These are phyloP conservation scores for Papilio demoleus DNA, from an alignment of 2,888 invertebrate genomes.

Conservation along the genomic window DNA sequence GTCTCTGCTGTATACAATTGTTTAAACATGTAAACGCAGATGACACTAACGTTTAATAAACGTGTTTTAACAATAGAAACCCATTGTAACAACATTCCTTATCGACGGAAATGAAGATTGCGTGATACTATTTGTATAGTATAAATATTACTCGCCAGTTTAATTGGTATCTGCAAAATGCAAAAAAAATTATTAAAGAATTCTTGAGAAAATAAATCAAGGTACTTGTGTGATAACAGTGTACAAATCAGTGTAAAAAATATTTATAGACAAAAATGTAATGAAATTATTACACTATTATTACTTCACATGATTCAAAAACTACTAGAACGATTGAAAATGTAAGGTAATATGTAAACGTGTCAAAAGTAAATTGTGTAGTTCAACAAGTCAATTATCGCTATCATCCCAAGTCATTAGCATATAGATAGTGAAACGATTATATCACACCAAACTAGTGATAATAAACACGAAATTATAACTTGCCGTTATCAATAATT, in stretches of 20 bases:
- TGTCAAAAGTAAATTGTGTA: slow-evolving; percentile 11
- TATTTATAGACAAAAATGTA: too few species aligned
- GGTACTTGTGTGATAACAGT: too few species aligned
- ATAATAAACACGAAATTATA: slow-evolving; percentile 5
- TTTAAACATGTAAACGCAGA: background rate
- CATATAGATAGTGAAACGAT: slow-evolving; percentile 1
- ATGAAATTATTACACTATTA: background rate
- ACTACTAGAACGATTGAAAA: too few species aligned
- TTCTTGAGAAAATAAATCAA: too few species aligned
- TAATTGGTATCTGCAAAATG: background rate
- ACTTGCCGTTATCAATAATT: background rate
- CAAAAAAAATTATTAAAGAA: too few species aligned
- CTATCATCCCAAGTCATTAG: slow-evolving; percentile 11
- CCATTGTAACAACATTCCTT: background rate
- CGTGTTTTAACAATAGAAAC: background rate
- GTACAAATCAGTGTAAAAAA: too few species aligned
- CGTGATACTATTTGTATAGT: background rate
- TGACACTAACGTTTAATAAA: background rate
- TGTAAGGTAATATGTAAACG: background rate
- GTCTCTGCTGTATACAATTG: too few species aligned
- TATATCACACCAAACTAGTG: background rate
- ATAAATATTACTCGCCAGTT: background rate
- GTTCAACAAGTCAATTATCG: slow-evolving; percentile 5
- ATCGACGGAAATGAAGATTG: background rate
- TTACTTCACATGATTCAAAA: too few species aligned